phyloP scores from a whole-genome alignment of 2,888 invertebrate species.

The Ennomos erosarius region DNA sequence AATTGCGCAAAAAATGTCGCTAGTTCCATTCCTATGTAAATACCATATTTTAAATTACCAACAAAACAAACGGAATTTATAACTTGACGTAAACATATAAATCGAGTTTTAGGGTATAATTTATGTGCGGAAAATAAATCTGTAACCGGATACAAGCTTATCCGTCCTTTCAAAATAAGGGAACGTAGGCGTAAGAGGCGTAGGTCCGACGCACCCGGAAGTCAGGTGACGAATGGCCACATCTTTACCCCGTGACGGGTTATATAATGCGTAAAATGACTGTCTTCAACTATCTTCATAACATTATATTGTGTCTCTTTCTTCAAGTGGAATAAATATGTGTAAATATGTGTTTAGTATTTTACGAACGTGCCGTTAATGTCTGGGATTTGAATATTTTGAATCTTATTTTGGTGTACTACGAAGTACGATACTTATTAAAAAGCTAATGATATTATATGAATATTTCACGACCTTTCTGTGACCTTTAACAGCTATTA shows the following conservation, averaged over 20 bases:
- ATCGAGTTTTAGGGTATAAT: conserved; percentile 56
- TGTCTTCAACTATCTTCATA: conserved; percentile 72
- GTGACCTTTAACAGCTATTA: conserved; percentile 32
- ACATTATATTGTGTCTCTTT: conserved; percentile 53
- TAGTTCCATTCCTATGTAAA: conserved; percentile 29
- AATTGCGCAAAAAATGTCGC: conserved; percentile 31
- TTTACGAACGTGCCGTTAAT: too few relatives aligned
- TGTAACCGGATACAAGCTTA: conserved; percentile 72
- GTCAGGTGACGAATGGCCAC: conserved; percentile 75
- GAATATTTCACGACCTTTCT: conserved; percentile 25
- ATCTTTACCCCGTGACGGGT: conserved; percentile 70
- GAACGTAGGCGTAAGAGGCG: conserved; percentile 46
- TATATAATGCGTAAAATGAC: conserved; percentile 82
- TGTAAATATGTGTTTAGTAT: too few relatives aligned
- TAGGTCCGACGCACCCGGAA: conserved; percentile 59
- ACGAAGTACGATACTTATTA: background rate
- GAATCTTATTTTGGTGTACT: too few relatives aligned
- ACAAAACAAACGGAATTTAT: conserved; percentile 45
- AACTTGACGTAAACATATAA: conserved; percentile 52
- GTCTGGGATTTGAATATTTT: too few relatives aligned
- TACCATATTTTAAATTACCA: conserved; percentile 40
- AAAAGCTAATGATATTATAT: conserved; percentile 12
- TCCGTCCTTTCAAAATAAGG: conserved; percentile 72
- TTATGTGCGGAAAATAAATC: conserved; percentile 71
- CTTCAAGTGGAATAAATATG: conserved; percentile 6